Evolutionary conservation across 2,113 vertebrate species (phyloP).

Genomic region (Machaerirhynchus nigripectus): DNA sequence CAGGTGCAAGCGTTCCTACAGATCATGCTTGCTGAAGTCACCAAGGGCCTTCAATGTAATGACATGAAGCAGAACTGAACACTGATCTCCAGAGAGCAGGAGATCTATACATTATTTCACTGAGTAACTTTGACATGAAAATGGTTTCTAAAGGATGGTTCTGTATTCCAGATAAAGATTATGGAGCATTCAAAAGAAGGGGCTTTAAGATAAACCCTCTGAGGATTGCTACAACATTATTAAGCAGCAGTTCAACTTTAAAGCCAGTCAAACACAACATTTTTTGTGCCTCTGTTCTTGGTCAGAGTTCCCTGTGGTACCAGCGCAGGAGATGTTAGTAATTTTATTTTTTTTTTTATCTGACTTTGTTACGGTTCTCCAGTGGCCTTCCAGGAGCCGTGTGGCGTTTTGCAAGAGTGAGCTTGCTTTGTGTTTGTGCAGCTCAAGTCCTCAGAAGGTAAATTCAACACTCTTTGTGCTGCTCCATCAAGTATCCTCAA

Average conservation of each 20-base stretch:
- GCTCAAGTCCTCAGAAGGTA: not conserved
- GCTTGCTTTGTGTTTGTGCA: constrained; percentile 14
- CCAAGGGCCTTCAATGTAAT: constrained; percentile 52
- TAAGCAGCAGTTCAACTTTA: constrained; percentile 43
- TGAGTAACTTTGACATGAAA: constrained; percentile 53
- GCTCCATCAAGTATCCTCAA: not conserved
- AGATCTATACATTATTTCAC: constrained; percentile 45
- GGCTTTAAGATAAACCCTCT: constrained; percentile 48
- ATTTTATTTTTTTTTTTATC: not conserved
- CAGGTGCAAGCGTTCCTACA: constrained; percentile 56
- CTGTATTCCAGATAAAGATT: constrained; percentile 42
- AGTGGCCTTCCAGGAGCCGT: not conserved
- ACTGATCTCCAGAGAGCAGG: constrained; percentile 26
- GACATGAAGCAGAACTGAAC: constrained; percentile 61
- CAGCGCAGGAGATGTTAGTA: not conserved
- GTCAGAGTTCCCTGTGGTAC: constrained; percentile 24
- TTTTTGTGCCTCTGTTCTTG: constrained; percentile 25
- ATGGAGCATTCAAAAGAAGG: constrained; percentile 45
- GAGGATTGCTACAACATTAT: constrained; percentile 40
- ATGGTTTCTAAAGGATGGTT: constrained; percentile 48
- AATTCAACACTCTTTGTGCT: not conserved
- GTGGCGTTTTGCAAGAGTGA: not conserved
- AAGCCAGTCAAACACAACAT: constrained; percentile 11
- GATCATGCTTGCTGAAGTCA: constrained; percentile 40
- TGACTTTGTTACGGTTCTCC: not conserved